Conservation (phyloP, 1,140 invertebrate genomes). For the Drosophila trapezifrons region DNA sequence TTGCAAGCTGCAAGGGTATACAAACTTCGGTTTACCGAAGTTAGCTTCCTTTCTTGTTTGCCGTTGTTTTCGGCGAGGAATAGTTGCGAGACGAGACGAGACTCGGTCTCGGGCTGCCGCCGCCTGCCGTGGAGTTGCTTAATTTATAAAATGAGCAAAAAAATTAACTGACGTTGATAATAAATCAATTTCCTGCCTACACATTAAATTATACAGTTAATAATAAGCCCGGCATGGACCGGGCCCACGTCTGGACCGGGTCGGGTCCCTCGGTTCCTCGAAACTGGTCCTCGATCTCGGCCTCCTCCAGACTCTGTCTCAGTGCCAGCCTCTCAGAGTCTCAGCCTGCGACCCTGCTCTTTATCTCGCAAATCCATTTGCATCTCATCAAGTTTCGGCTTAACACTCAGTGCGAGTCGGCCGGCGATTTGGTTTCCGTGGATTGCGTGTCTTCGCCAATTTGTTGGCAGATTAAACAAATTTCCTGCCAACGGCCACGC, state of each 20-base stretch:
- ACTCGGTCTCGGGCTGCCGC: conserved; percentile 44
- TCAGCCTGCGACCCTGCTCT: conserved; percentile 42
- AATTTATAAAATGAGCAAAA: conserved; percentile 68
- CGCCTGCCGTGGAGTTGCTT: conserved; percentile 63
- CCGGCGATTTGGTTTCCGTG: conserved; percentile 33
- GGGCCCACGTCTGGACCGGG: conserved; percentile 59
- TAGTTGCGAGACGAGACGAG: conserved; percentile 55
- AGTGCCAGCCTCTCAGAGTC: background rate
- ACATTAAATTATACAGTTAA: conserved; percentile 81
- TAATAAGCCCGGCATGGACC: conserved; percentile 71
- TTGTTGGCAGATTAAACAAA: conserved; percentile 80
- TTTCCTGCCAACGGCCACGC: conserved; percentile 79
- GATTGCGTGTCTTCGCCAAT: conserved; percentile 80
- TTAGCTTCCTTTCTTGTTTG: conserved; percentile 67
- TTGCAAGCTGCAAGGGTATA: too few relatives aligned
- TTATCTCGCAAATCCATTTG: conserved; percentile 79
- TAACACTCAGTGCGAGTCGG: conserved; percentile 40
- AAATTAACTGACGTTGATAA: conserved; percentile 79
- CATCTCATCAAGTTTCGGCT: conserved; percentile 76
- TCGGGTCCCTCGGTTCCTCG: conserved; percentile 2
- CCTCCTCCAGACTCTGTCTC: conserved; percentile 9
- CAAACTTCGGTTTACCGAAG: too few relatives aligned
- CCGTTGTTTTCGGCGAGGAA: conserved; percentile 24
- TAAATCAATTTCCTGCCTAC: conserved; percentile 82
- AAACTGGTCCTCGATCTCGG: conserved; percentile 10